phyloP scores from a whole-genome alignment of 1,140 invertebrate genomes.

The Ceratina calcarata region DNA sequence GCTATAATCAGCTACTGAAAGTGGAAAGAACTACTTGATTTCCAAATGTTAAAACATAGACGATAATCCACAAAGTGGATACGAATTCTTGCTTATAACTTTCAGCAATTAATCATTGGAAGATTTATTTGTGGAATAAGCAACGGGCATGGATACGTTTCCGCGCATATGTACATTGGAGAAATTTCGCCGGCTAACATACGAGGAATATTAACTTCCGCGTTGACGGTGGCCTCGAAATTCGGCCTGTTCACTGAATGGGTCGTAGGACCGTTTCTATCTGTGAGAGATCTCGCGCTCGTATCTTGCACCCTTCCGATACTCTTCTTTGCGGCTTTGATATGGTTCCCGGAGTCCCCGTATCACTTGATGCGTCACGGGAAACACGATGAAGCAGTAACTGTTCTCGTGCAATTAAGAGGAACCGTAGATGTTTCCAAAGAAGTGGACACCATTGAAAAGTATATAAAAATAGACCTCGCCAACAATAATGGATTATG shows the following conservation, averaged over 20 bases:
- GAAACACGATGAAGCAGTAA: conserved; percentile 81
- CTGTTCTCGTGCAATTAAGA: conserved; percentile 82
- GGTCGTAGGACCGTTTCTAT: conserved; percentile 82
- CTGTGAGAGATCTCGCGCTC: conserved; percentile 80
- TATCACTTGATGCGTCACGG: conserved; percentile 84
- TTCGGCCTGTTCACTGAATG: conserved; percentile 85
- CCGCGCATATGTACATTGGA: conserved; percentile 83
- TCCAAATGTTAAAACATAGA: too few relatives aligned
- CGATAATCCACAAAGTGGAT: neutral
- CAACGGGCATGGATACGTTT: conserved; percentile 83
- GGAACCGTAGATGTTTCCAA: conserved; percentile 81
- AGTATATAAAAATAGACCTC: conserved; percentile 81
- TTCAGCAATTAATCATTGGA: conserved; percentile 52
- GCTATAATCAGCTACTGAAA: neutral
- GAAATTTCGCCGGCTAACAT: conserved; percentile 84
- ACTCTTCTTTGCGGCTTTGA: conserved; percentile 82
- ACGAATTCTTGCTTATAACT: neutral
- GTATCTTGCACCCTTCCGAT: conserved; percentile 80
- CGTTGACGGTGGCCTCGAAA: conserved; percentile 80
- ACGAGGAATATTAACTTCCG: conserved; percentile 84
- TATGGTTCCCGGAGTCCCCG: conserved; percentile 87
- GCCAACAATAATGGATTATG: conserved; percentile 80
- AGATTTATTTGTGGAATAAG: conserved; percentile 82
- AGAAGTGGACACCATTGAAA: conserved; percentile 83
- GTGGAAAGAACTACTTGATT: too few relatives aligned